Percentiles rank a stretch among this genome's conserved stretches.
phyloP scores from a whole-genome alignment of 2,888 invertebrate species.

The Hipparchia sbordonii region DNA sequence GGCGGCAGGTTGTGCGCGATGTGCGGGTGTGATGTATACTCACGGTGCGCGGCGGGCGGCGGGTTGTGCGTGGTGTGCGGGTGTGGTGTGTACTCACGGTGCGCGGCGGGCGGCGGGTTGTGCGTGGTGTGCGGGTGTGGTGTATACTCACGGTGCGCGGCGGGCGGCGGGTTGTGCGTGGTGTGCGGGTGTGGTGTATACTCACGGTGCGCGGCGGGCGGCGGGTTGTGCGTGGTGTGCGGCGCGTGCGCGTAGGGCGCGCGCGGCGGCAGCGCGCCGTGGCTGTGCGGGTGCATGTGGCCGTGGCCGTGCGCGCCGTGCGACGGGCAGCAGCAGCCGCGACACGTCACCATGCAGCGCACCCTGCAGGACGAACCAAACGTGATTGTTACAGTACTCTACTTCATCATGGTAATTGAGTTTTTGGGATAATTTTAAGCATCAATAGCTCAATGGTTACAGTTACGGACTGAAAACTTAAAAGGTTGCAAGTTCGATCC shows the following conservation, averaged over 20 bases:
- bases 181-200: background rate
- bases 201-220: conserved; percentile 60
- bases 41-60: conserved; percentile 59
- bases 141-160: conserved; percentile 57
- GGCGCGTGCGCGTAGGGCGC: conserved; percentile 44
- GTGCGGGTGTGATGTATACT: conserved; percentile 35
- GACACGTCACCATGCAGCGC: conserved; percentile 59
- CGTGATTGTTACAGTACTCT: no score
- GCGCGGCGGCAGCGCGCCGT: conserved; percentile 47
- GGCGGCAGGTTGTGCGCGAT: background rate
- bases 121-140: conserved; percentile 44
- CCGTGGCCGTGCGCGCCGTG: conserved; percentile 43
- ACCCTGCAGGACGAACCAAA: conserved; percentile 45
- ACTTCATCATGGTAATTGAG: no score
- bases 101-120: conserved; percentile 42
- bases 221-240: conserved; percentile 40
- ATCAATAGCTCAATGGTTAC: no score
- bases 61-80: conserved; percentile 37
- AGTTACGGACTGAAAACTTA: no score
- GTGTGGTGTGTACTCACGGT: conserved; percentile 41
- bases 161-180: conserved; percentile 44
- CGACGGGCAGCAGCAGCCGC: conserved; percentile 63
- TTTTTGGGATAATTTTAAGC: no score
- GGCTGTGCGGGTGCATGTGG: conserved; percentile 43
- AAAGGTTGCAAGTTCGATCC: no score